Conservation (phyloP, 2,888 invertebrate genomes). For the Synergus itoensis region DNA sequence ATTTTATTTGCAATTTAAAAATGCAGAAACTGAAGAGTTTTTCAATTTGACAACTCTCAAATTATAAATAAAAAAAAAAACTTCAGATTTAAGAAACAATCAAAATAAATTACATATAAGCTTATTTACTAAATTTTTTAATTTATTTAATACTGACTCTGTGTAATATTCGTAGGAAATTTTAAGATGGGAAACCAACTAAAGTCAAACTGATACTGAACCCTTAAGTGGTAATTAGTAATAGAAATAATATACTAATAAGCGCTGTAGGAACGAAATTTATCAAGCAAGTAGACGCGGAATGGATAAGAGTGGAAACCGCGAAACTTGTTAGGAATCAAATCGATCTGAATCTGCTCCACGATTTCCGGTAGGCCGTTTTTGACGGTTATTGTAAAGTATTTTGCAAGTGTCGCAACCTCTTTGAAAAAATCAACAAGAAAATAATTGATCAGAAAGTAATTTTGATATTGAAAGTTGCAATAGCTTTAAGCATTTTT, state of each 20-base stretch:
- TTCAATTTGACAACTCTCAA: too few species aligned
- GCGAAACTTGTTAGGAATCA: constrained; percentile 52
- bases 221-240: constrained; percentile 19
- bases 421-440: background rate
- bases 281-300: constrained; percentile 47
- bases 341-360: constrained; percentile 38
- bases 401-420: constrained; percentile 1
- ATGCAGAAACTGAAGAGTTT: background rate
- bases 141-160: background rate
- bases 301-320: constrained; percentile 54
- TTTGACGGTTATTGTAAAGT: constrained; percentile 8
- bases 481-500: constrained; percentile 11
- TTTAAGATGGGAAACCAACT: background rate
- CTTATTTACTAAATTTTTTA: background rate
- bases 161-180: constrained; percentile 3
- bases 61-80: too few species aligned
- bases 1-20: background rate
- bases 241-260: constrained; percentile 12
- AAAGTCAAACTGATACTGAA: constrained; percentile 1
- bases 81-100: background rate
- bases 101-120: background rate
- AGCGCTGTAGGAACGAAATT: constrained; percentile 17
- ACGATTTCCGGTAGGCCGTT: constrained; percentile 30
- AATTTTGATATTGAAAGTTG: constrained; percentile 18
- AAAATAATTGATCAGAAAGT: constrained; percentile 5